A percentile compares a stretch with the other conserved stretches of the same genome.
Evolutionary conservation across 64 coral and sea anemone species (phyloP).

Genomic region (Anthopleura sola): DNA sequence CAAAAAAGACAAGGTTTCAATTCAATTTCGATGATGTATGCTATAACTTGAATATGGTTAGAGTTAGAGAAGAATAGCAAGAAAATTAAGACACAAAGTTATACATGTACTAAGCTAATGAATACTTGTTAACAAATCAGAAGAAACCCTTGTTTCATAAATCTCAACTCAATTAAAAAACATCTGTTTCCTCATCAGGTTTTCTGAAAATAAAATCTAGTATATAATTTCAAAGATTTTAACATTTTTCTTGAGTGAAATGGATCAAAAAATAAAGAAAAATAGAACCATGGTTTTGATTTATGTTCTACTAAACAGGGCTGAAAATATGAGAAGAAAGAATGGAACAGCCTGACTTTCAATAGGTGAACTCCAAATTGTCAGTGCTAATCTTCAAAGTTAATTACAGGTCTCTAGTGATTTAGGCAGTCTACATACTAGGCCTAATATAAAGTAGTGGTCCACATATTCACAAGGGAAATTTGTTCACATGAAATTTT

Average conservation of each 20-base stretch:
- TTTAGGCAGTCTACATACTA: no score
- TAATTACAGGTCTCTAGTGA: no score
- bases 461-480: background rate
- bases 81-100: no score
- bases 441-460: no score
- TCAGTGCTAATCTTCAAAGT: background rate
- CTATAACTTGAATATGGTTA: no score
- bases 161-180: background rate
- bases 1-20: no score
- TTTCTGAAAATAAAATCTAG: background rate
- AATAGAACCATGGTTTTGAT: no score
- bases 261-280: no score
- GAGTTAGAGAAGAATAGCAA: no score
- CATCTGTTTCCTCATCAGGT: background rate
- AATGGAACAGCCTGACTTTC: background rate
- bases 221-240: background rate
- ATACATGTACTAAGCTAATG: background rate
- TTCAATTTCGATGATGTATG: no score
- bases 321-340: background rate
- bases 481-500: background rate
- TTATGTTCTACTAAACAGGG: no score
- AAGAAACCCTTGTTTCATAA: background rate
- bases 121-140: background rate
- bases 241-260: background rate
- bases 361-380: background rate